Percentiles rank a stretch among this genome's conserved stretches.
Conservation (phyloP, 1,140 invertebrate species). For the Chymomyza costata region DNA sequence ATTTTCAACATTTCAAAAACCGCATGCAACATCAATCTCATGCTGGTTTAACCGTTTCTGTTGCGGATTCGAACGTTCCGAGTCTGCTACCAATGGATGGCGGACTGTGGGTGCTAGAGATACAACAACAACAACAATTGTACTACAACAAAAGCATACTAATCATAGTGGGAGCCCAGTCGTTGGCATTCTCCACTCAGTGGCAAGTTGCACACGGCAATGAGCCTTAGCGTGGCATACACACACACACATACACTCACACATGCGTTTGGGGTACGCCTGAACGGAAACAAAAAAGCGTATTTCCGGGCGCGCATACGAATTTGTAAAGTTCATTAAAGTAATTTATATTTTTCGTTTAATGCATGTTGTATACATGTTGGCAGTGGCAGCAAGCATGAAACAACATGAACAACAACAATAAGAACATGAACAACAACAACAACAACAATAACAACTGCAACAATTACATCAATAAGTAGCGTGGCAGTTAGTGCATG, state of each 20-base stretch:
- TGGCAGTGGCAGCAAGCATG: constrained; percentile 32
- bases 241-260: background rate
- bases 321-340: constrained; percentile 74
- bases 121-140: background rate
- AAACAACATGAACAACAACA: constrained; percentile 5
- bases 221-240: background rate
- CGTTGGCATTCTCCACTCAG: no score
- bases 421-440: constrained; percentile 6
- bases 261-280: constrained; percentile 13
- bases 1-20: constrained; percentile 42
- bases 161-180: constrained; percentile 47
- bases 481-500: constrained; percentile 12
- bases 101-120: no score
- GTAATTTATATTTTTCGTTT: constrained; percentile 68
- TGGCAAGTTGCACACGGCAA: no score
- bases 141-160: constrained; percentile 64
- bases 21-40: constrained; percentile 58
- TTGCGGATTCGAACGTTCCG: no score
- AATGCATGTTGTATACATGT: constrained; percentile 56
- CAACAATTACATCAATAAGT: constrained; percentile 70
- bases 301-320: constrained; percentile 66
- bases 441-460: constrained; percentile 20
- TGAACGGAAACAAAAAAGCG: constrained; percentile 63
- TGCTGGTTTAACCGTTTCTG: no score
- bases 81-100: no score